A percentile compares a stretch with the other conserved stretches of the same genome.
Evolutionary conservation across 2,113 vertebrate genomes (phyloP).

Genomic region (Odocoileus virginianus): DNA sequence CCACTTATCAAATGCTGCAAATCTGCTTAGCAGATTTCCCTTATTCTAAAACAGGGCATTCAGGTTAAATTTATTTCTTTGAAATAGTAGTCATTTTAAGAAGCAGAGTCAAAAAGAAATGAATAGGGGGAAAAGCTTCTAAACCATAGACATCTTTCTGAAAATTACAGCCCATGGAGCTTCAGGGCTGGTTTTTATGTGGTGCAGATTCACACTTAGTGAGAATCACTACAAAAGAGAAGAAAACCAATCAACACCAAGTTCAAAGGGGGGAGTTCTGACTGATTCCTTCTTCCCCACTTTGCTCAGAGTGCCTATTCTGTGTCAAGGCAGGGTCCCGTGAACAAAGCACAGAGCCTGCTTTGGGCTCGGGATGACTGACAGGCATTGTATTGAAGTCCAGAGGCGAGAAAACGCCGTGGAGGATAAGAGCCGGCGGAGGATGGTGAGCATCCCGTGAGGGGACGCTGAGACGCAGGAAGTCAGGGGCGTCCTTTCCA

Average conservation of each 20-base stretch:
- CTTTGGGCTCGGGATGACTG: background rate
- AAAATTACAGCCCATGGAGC: background rate
- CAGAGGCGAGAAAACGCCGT: background rate
- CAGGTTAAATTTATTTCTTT: conserved; percentile 45
- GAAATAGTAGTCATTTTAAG: conserved; percentile 30
- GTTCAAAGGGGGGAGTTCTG: background rate
- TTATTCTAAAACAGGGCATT: conserved; percentile 22
- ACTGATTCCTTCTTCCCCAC: background rate
- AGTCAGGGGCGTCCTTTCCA: background rate
- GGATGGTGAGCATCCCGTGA: fast-evolving
- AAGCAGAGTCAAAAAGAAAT: conserved; percentile 15
- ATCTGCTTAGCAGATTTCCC: conserved; percentile 19
- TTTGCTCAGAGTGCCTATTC: background rate
- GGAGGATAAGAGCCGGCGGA: background rate
- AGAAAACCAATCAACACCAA: background rate
- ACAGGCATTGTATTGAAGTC: fast-evolving
- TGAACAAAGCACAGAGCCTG: background rate
- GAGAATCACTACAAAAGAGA: background rate
- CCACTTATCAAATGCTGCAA: background rate
- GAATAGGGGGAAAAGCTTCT: background rate
- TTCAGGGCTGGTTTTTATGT: background rate
- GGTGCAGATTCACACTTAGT: background rate
- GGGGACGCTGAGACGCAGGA: background rate
- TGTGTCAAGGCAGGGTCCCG: background rate
- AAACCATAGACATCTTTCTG: conserved; percentile 44